Evolutionary conservation across 2,888 invertebrate genomes (phyloP), one percentile per base, ranked within the genome.

Genomic region (Macroteleia sp.): DNA sequence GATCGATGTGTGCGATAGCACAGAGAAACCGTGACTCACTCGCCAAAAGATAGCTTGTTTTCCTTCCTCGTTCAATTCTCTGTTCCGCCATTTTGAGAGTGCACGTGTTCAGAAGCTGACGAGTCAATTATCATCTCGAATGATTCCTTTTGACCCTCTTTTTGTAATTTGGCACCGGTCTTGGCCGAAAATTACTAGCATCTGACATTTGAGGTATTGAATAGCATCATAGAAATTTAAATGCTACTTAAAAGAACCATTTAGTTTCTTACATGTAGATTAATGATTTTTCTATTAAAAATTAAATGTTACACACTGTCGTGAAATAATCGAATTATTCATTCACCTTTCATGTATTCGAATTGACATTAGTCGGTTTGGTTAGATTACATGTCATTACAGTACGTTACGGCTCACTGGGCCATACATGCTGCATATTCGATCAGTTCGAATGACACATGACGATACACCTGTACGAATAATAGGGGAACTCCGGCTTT

Each of bases 351-450:
- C 67, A 36, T 67, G 62, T 62, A 44, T 41, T 32, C 28, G 14
- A 48, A 54, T 22, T 36, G 57, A 30, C 50, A 74, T 64, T 74
- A 66, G 75, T 67, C 66, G 46, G 67, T 74, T 74, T 67, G 54
- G 74, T 61, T 52, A 67, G 59, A 75, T 76, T 70, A 59, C 86
- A 83, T 81, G 79, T 86, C 86, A 83, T 88, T 86, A 88, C 82
- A 77, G 75, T 44, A 36, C 67, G 80, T 82, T 73, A 85, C 82
- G 83, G 82, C 80, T 87, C 84, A 79, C 66, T 82, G 84, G 81
- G 80, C 62, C 85, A 80, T 81, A 61, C 83, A 82, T 69, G 64
- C 69, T 80, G 82, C 73, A 82, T 81, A 75, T 86, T 85, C 82
- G 83, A 81, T 78, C 80, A 71, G 70, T 74, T 76, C 69, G 79